A percentile compares a stretch with the other conserved stretches of the same genome.
These are phyloP conservation scores for Conchocele bisecta DNA, from an alignment of 2,888 invertebrate genomes.

Conservation along the genomic window DNA sequence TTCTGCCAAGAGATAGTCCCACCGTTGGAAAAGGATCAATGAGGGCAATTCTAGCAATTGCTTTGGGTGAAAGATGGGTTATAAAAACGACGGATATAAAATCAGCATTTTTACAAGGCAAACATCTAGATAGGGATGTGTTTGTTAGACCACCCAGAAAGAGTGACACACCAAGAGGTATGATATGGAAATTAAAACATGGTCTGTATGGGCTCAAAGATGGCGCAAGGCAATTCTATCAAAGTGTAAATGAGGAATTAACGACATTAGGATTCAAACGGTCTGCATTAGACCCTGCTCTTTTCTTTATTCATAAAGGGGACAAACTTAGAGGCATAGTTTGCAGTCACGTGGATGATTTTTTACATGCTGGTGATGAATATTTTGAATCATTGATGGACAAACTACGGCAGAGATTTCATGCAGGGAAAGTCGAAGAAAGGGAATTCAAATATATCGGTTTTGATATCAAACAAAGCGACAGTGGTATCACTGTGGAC, in stretches of 20 bases:
- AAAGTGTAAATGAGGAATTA: conserved; percentile 50
- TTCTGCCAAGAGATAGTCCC: conserved; percentile 21
- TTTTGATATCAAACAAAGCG: conserved; percentile 30
- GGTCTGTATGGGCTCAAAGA: conserved; percentile 58
- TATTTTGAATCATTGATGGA: conserved; percentile 34
- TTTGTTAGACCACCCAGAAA: conserved; percentile 51
- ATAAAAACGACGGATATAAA: conserved; percentile 61
- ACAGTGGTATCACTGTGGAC: conserved; percentile 18
- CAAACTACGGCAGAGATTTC: conserved; percentile 36
- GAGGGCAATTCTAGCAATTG: conserved; percentile 18
- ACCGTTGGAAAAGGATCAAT: conserved; percentile 34
- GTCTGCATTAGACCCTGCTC: conserved; percentile 54
- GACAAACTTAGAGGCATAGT: conserved; percentile 38
- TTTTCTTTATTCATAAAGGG: conserved; percentile 41
- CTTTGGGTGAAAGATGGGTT: conserved; percentile 35
- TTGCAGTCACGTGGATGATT: conserved; percentile 61
- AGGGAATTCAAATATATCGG: conserved; percentile 48
- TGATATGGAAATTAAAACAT: conserved; percentile 56
- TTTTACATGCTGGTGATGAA: conserved; percentile 56
- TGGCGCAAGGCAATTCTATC: conserved; percentile 55
- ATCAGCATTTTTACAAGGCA: conserved; percentile 60
- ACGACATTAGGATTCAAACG: conserved; percentile 41
- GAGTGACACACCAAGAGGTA: conserved; percentile 6
- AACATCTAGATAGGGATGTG: conserved; percentile 42
- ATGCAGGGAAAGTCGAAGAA: conserved; percentile 51